phyloP scores from a whole-genome alignment of 2,113 vertebrate species.

The Ailurus styani region DNA sequence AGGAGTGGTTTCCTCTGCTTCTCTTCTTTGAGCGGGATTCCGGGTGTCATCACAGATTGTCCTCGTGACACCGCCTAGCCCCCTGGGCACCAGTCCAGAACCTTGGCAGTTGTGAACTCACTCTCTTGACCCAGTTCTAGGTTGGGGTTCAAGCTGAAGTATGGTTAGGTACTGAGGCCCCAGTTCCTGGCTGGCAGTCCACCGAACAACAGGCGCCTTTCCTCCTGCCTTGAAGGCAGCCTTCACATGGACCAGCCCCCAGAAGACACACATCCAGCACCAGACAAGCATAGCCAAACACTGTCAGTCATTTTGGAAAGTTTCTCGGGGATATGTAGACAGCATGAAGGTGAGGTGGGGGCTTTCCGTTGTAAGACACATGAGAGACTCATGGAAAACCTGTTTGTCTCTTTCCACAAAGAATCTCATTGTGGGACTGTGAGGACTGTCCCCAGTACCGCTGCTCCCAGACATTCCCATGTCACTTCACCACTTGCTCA shows the following conservation, averaged over 20 bases:
- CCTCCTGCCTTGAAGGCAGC: background rate
- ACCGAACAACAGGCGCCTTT: background rate
- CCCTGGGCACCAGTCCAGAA: background rate
- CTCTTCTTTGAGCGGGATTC: background rate
- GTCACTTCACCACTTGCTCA: no score
- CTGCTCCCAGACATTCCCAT: background rate
- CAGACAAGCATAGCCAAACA: background rate
- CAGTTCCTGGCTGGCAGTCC: background rate
- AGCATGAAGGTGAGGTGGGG: background rate
- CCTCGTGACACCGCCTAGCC: no score
- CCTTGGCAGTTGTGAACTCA: background rate
- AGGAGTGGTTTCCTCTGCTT: background rate
- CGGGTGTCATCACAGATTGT: background rate
- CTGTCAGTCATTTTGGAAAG: background rate
- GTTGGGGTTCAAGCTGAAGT: background rate
- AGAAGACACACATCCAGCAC: background rate
- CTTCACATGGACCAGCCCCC: fast-evolving
- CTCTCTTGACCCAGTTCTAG: background rate
- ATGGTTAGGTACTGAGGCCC: fast-evolving
- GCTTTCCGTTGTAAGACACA: background rate
- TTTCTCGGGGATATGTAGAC: background rate
- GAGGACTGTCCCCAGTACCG: background rate
- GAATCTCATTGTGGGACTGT: background rate
- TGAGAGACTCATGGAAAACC: background rate
- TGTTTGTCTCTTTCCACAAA: background rate